Percentiles rank a stretch among this genome's conserved stretches.
phyloP scores from a whole-genome alignment of 2,113 vertebrate genomes.

The Glaucomys volans region DNA sequence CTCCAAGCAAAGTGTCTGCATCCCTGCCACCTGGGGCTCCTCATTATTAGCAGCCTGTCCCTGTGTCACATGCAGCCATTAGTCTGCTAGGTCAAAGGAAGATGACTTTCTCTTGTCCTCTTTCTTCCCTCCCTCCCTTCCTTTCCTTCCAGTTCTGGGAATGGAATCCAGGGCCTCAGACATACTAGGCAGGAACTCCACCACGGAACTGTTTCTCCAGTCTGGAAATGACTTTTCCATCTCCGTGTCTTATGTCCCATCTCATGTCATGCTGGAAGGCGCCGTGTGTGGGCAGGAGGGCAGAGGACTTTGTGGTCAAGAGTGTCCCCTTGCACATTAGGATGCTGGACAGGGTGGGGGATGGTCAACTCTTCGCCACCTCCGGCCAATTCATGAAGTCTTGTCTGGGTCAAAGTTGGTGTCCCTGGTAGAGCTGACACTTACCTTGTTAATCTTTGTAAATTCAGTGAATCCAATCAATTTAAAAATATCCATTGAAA shows the following conservation, averaged over 20 bases:
- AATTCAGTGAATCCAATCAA: constrained; percentile 12
- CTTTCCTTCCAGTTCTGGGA: not conserved
- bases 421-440: not conserved
- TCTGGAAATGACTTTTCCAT: not conserved
- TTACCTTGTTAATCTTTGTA: not conserved
- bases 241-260: not conserved
- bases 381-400: not conserved
- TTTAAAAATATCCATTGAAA: not conserved
- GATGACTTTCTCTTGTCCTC: not conserved
- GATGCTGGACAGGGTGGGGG: not conserved
- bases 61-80: accelerated
- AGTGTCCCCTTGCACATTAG: not conserved
- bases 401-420: not conserved
- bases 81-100: not conserved
- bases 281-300: not conserved
- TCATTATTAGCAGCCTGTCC: not conserved
- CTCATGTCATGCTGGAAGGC: not conserved
- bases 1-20: no score
- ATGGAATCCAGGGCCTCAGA: not conserved
- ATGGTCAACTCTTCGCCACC: not conserved
- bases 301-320: not conserved
- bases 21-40: not conserved
- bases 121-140: not conserved
- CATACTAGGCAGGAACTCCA: not conserved
- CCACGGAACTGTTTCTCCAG: not conserved